Conservation (phyloP, 2,797 vertebrate genomes). For the Lophotriccus pileatus region DNA sequence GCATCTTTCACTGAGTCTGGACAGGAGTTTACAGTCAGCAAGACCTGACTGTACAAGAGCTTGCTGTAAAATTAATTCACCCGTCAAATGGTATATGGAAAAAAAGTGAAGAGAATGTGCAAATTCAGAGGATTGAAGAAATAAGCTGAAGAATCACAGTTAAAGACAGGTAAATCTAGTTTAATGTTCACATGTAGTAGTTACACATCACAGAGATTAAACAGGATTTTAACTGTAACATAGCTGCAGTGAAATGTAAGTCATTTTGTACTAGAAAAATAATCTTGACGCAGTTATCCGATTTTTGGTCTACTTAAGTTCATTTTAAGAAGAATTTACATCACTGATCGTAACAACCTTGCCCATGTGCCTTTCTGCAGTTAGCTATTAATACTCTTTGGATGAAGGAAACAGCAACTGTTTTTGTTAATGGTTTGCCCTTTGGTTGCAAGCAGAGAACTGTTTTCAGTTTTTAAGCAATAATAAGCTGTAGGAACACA, state of each 20-base stretch:
- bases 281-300: constrained; percentile 72
- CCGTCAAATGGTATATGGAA: background rate
- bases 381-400: constrained; percentile 76
- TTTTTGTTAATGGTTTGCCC: constrained; percentile 76
- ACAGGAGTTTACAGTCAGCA: background rate
- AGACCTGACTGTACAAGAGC: background rate
- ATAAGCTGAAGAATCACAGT: constrained; percentile 77
- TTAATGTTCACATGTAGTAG: constrained; percentile 82
- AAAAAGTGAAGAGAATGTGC: background rate
- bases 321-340: constrained; percentile 73
- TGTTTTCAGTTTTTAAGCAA: constrained; percentile 65
- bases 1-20: constrained; percentile 29
- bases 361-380: constrained; percentile 54
- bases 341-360: constrained; percentile 66
- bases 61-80: background rate
- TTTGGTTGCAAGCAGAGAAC: constrained; percentile 83
- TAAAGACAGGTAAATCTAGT: constrained; percentile 78
- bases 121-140: constrained; percentile 65
- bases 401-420: constrained; percentile 75
- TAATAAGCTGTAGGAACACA: constrained; percentile 68
- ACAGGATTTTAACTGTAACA: constrained; percentile 77
- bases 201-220: constrained; percentile 79
- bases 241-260: constrained; percentile 72
- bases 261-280: constrained; percentile 79
- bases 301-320: constrained; percentile 79